phyloP scores from a whole-genome alignment of 2,113 vertebrate species.

The Dolichallabes microphthalmus region DNA sequence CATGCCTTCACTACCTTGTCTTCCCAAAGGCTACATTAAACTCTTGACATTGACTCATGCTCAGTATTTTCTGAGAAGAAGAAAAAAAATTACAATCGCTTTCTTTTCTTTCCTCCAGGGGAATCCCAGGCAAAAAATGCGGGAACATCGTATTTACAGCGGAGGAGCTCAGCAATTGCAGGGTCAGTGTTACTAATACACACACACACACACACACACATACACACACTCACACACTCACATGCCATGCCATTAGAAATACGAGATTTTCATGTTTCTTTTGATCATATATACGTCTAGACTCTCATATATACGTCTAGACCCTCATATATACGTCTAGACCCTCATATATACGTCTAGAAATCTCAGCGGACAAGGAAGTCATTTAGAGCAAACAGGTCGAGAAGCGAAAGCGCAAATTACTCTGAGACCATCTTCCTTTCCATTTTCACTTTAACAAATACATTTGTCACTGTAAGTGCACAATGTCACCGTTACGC shows the following conservation, averaged over 20 bases:
- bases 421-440: neutral
- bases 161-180: conserved; percentile 77
- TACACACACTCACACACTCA: conserved; percentile 5
- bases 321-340: too few relatives aligned
- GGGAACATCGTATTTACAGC: conserved; percentile 74
- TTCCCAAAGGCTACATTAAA: conserved; percentile 31
- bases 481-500: neutral
- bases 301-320: too few relatives aligned
- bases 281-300: too few relatives aligned
- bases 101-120: conserved; percentile 60
- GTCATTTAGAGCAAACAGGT: conserved; percentile 10
- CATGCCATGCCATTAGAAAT: neutral
- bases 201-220: conserved; percentile 32
- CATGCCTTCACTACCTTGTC: conserved; percentile 8
- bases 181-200: conserved; percentile 63
- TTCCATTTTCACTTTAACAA: neutral
- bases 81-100: conserved; percentile 31
- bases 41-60: conserved; percentile 23
- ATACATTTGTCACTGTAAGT: neutral
- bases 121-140: conserved; percentile 77
- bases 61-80: conserved; percentile 13
- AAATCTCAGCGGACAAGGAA: conserved; percentile 1
- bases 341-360: too few relatives aligned
- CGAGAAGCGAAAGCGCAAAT: neutral
- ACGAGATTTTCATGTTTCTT: neutral